Percentiles rank a stretch among this genome's conserved stretches.
Evolutionary conservation across 30 jellyfish, hydroid and myxozoan genomes (phyloP).

Genomic region (Pelagia noctiluca): DNA sequence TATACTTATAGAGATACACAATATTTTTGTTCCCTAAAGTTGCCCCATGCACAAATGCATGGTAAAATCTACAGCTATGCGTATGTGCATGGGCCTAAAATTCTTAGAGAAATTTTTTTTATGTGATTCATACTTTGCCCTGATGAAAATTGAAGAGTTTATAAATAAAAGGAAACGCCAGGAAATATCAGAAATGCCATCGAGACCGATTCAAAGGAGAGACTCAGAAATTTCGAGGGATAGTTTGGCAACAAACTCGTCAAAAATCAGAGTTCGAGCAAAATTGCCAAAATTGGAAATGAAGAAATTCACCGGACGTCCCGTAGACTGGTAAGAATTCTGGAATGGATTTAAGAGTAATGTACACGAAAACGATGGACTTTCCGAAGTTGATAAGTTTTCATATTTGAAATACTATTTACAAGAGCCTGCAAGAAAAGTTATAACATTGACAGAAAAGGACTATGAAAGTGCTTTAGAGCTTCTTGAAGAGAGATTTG

Average conservation of each 20-base stretch:
- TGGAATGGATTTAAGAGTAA: conserved; percentile 23
- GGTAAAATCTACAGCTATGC: too few relatives aligned
- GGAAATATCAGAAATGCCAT: too few relatives aligned
- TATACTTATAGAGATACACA: too few relatives aligned
- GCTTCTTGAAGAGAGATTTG: not conserved
- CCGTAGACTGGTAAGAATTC: not conserved
- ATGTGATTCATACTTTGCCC: too few relatives aligned
- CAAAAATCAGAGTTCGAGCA: not conserved
- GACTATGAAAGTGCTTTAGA: not conserved
- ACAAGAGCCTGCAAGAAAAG: conserved; percentile 31
- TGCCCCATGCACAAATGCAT: too few relatives aligned
- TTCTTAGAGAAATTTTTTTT: too few relatives aligned
- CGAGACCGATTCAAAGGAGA: not conserved
- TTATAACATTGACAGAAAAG: not conserved
- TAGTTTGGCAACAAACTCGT: not conserved
- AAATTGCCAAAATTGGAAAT: not conserved
- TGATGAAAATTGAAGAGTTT: not conserved
- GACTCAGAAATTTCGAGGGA: not conserved
- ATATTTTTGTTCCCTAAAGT: too few relatives aligned
- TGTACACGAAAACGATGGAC: conserved; percentile 28
- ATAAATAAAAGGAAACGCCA: not conserved
- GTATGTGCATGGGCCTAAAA: too few relatives aligned
- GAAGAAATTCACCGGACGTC: not conserved
- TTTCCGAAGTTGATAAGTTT: conserved; percentile 29
- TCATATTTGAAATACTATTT: conserved; percentile 27